Conservation (phyloP, 2,888 invertebrate genomes). For the Diadromus collaris region DNA sequence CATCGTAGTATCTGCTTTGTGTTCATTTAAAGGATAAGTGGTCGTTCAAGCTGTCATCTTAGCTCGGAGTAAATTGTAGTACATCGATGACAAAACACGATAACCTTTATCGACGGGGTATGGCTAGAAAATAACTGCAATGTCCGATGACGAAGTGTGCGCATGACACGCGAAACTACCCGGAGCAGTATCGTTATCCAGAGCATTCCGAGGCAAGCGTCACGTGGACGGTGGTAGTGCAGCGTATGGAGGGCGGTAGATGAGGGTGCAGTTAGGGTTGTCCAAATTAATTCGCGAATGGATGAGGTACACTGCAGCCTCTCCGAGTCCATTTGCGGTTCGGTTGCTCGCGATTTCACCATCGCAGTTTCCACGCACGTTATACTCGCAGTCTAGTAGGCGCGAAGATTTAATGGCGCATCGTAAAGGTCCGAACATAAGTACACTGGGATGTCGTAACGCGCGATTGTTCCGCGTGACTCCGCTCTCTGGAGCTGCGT, state of each 20-base stretch:
- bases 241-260: conserved; percentile 51
- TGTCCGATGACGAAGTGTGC: conserved; percentile 13
- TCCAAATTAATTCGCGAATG: conserved; percentile 66
- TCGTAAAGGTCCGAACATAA: conserved; percentile 66
- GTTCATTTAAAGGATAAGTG: not conserved
- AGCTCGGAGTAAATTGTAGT: not conserved
- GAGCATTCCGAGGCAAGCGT: conserved; percentile 41
- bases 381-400: conserved; percentile 32
- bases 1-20: not conserved
- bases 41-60: not conserved
- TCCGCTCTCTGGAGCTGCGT: not conserved
- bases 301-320: conserved; percentile 41
- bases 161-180: conserved; percentile 31
- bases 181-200: conserved; percentile 1
- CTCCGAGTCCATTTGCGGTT: conserved; percentile 11
- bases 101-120: not conserved
- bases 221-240: conserved; percentile 34
- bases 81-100: not conserved
- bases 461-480: conserved; percentile 62
- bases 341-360: conserved; percentile 27
- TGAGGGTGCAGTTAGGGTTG: conserved; percentile 44
- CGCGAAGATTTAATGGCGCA: conserved; percentile 66
- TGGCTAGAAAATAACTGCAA: conserved; percentile 3
- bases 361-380: conserved; percentile 15
- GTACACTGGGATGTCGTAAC: conserved; percentile 64